Conservation (phyloP, 2,888 invertebrate genomes). For the Caenorhabditis auriculariae region DNA sequence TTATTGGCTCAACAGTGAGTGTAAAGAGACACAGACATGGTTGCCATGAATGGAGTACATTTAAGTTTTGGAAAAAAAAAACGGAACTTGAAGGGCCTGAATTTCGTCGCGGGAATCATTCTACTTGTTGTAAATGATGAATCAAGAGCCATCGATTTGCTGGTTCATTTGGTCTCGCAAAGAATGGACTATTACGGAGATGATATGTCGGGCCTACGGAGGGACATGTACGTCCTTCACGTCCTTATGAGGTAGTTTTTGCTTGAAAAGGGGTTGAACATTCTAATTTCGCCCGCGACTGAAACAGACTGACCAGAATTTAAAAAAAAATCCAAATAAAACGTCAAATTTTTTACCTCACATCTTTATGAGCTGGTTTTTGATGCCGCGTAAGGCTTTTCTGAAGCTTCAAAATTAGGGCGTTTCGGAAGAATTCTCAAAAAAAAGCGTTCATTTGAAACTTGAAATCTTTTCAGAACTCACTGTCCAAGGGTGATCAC, state of each 20-base stretch:
- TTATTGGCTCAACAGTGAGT: background rate
- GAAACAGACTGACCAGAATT: too few relatives aligned
- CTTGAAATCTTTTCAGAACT: background rate
- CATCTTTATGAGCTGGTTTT: too few relatives aligned
- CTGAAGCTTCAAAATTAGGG: too few relatives aligned
- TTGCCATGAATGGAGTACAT: background rate
- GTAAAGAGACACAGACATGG: background rate
- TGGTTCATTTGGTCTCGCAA: conserved; percentile 33
- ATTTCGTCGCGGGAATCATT: conserved; percentile 39
- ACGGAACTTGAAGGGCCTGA: conserved; percentile 30
- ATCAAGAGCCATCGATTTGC: conserved; percentile 29
- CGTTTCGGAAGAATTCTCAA: too few relatives aligned
- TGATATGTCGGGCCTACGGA: conserved; percentile 37
- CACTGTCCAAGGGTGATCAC: conserved; percentile 19
- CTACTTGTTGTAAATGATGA: conserved; percentile 39
- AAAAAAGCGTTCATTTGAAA: too few relatives aligned
- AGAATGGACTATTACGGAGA: conserved; percentile 32
- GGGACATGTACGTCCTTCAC: conserved; percentile 38
- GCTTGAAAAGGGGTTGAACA: too few relatives aligned
- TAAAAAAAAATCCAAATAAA: too few relatives aligned
- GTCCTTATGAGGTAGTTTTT: conserved; percentile 28
- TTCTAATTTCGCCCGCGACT: too few relatives aligned
- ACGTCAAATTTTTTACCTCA: too few relatives aligned
- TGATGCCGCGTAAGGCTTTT: too few relatives aligned
- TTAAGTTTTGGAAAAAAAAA: background rate